phyloP scores from a whole-genome alignment of 2,888 invertebrate species.

The Oasisia sp. region DNA sequence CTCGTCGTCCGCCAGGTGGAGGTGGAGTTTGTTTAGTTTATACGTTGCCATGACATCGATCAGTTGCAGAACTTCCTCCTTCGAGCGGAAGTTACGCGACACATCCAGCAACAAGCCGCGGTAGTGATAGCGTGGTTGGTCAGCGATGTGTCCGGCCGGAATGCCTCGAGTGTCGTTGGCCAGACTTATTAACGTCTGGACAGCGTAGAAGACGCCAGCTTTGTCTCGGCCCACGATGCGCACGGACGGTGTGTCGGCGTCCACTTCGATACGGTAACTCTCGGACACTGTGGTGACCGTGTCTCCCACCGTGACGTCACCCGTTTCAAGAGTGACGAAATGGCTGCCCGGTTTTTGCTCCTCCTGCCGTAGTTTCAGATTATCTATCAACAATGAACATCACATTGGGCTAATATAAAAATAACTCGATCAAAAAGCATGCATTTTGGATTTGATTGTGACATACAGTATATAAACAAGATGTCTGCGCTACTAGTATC shows the following conservation, averaged over 20 bases:
- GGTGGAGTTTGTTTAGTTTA: constrained; percentile 61
- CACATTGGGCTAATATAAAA: neutral
- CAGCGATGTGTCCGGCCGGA: constrained; percentile 38
- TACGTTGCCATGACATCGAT: constrained; percentile 59
- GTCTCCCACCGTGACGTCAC: neutral
- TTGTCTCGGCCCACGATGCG: constrained; percentile 40
- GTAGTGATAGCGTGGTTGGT: constrained; percentile 55
- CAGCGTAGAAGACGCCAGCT: constrained; percentile 51
- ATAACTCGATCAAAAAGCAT: neutral
- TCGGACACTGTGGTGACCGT: constrained; percentile 34
- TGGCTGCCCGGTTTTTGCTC: neutral
- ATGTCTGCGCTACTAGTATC: no score
- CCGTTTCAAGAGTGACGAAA: neutral
- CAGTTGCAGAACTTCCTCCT: constrained; percentile 39
- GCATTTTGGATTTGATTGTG: no score
- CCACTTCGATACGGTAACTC: constrained; percentile 46
- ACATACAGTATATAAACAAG: no score
- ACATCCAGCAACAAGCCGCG: constrained; percentile 62
- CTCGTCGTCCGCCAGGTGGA: constrained; percentile 63
- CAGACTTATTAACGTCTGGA: constrained; percentile 49
- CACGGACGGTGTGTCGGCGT: constrained; percentile 40
- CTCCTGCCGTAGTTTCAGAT: neutral
- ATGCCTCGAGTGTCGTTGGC: neutral
- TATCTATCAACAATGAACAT: neutral
- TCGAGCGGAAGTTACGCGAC: constrained; percentile 54